Evolutionary conservation across 1,140 invertebrate genomes (phyloP), one percentile per base, ranked within the genome.

Genomic region (Cotesia typhae): DNA sequence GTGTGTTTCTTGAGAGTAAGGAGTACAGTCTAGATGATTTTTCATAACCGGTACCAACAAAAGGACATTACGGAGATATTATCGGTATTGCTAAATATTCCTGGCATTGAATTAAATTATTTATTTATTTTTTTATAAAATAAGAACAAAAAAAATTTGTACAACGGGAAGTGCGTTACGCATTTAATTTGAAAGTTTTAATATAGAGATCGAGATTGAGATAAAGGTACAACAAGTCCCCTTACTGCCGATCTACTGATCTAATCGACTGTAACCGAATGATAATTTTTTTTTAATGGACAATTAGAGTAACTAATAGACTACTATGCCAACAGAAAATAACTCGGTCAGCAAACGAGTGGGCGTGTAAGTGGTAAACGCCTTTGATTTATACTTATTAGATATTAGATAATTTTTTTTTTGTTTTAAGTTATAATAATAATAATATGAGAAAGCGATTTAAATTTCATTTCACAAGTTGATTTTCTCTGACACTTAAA

Each of bases 251-350:
- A 59, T 59, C 20, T 59, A 59, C 20, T 9, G 67, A 67, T 63
- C 14, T 65, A 67, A 68, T 60, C 57, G 57, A 68, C 41, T 72
- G 71, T 72, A 72, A 72, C 71, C 52, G 36, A 72, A 61, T 37
- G 63, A 67, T 67, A 47, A 2, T 47, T 47, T 47, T 47, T 7
- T 68, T 81, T 84, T 85, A 83, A 78, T 77, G 74, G 74, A 74
- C 82, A 82, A 83, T 84, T 84, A 83, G 81, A 80, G 76, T 83
- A 83, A 82, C 79, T 78, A 84, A 83, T 81, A 82, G 79, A 67
- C 70, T 75, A 74, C 74, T 72, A 76, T 78, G 79, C 80, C 81
- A 79, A 82, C 80, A 84, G 83, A 83, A 28, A 28, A 28, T 28
- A 28, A 81, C 53, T 73, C 74, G 75, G 75, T 78, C 76, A 74